Conservation (phyloP, 2,113 vertebrate species). For the Cinclus cinclus region DNA sequence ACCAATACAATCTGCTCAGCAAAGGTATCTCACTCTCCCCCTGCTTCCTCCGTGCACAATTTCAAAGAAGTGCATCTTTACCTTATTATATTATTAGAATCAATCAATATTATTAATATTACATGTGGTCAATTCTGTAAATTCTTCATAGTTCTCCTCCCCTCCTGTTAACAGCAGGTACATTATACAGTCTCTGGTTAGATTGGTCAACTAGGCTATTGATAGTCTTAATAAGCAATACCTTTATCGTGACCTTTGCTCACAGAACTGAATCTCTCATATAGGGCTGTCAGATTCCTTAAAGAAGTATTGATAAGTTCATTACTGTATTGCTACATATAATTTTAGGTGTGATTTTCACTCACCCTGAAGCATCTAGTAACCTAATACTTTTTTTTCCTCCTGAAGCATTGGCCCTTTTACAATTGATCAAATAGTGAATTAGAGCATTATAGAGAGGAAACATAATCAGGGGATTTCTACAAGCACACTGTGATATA, state of each 20-base stretch:
- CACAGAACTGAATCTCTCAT: constrained; percentile 68
- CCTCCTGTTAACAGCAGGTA: constrained; percentile 52
- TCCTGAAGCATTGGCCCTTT: constrained; percentile 51
- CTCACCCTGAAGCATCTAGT: constrained; percentile 58
- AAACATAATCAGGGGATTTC: constrained; percentile 71
- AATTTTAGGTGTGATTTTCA: constrained; percentile 63
- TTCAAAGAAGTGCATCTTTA: constrained; percentile 39
- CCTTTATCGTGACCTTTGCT: constrained; percentile 73
- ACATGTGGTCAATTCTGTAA: constrained; percentile 69
- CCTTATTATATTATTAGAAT: constrained; percentile 73
- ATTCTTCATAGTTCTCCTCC: constrained; percentile 56
- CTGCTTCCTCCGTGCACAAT: background rate
- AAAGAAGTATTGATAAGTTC: constrained; percentile 76
- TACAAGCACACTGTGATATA: constrained; percentile 74
- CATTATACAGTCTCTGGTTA: constrained; percentile 70
- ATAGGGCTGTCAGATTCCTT: constrained; percentile 68
- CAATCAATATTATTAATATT: constrained; percentile 80
- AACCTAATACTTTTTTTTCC: constrained; percentile 29
- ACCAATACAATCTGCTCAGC: background rate
- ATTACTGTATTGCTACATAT: constrained; percentile 69
- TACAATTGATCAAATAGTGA: constrained; percentile 76
- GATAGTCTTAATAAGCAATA: constrained; percentile 78
- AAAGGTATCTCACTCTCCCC: background rate
- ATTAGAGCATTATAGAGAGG: constrained; percentile 74
- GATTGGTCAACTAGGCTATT: constrained; percentile 74